Evolutionary conservation across 2,888 invertebrate species (phyloP), one percentile per base, ranked within the genome.

Genomic region (Sthenelais limicola): DNA sequence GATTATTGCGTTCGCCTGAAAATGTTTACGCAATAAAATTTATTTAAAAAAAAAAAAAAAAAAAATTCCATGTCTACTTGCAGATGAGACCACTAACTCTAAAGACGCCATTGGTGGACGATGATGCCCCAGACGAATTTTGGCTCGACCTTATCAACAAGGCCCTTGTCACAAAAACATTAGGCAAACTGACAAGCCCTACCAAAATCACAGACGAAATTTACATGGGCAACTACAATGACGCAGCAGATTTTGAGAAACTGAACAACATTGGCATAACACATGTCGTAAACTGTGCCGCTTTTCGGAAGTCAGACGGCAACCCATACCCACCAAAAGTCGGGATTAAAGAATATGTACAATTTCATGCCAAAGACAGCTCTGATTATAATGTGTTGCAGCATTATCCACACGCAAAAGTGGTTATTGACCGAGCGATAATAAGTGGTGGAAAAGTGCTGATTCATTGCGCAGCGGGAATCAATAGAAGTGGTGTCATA

Each of bases 241-340:
- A 70, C 33, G 70, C 70, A 12, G 49, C 54, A 3, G 51, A 70
- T 26, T n/a, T 54, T 9, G 33, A 48, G 12, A 24, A 28, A 9
- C 43, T 70, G 35, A 52, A 32, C 3, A 9, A 33, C 4, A 18
- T 70, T n/a, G 54, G 70, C 38, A 70, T 71, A n/a, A 71, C 58
- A 15, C 66, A 66, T 38, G 71, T 71, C 9, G 7, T 71, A 24
- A 71, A 71, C 66, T 71, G 71, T 66, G 71, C 71, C 18, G 71
- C 62, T 24, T 54, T 49, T 24, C 52, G n/a, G n/a, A 7, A 18
- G 21, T 48, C 52, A 15, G n/a, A 9, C n/a, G 4, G 3, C 30
- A 56, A 56, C 32, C 56, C 56, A 12, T 56, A 56, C 30, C 56
- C 56, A 30, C 30, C 18, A 1, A 32, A 24, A 3, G 35, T 30